phyloP scores from a whole-genome alignment of 2,797 vertebrate genomes.

The Toxotes lorentzi region DNA sequence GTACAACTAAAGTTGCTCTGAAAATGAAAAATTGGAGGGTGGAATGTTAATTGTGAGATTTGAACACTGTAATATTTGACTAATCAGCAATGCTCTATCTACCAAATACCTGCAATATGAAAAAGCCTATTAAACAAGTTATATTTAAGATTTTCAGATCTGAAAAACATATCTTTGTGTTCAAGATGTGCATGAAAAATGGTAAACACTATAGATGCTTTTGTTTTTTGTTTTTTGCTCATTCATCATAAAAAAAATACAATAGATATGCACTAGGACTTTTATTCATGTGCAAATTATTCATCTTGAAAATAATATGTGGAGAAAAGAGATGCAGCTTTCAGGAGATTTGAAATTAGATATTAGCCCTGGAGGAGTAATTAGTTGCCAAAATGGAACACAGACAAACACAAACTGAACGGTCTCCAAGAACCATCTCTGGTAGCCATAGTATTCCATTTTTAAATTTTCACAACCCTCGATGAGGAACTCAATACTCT shows the following conservation, averaged over 20 bases:
- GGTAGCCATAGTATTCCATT: constrained; percentile 11
- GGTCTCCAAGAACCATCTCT: constrained; percentile 24
- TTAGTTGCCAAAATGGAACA: constrained; percentile 35
- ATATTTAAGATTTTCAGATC: background rate
- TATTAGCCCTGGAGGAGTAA: constrained; percentile 39
- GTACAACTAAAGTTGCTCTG: background rate
- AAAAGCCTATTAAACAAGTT: background rate
- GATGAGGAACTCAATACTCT: background rate
- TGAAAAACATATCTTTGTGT: background rate
- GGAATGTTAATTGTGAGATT: background rate
- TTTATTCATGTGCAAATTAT: background rate
- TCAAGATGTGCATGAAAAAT: background rate
- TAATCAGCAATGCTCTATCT: background rate
- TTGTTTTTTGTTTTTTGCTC: background rate
- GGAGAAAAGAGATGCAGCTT: background rate
- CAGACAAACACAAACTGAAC: constrained; percentile 42
- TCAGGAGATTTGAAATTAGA: constrained; percentile 20
- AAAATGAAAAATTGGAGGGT: background rate
- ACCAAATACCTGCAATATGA: background rate
- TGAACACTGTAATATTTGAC: background rate
- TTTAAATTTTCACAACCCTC: constrained; percentile 14
- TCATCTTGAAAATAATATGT: constrained; percentile 14
- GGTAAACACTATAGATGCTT: background rate
- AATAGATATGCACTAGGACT: background rate
- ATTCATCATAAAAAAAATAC: too few relatives aligned